Evolutionary conservation across 2,113 vertebrate species (phyloP), one percentile per base, ranked within the genome.

Genomic region (Malurus cyaneus): DNA sequence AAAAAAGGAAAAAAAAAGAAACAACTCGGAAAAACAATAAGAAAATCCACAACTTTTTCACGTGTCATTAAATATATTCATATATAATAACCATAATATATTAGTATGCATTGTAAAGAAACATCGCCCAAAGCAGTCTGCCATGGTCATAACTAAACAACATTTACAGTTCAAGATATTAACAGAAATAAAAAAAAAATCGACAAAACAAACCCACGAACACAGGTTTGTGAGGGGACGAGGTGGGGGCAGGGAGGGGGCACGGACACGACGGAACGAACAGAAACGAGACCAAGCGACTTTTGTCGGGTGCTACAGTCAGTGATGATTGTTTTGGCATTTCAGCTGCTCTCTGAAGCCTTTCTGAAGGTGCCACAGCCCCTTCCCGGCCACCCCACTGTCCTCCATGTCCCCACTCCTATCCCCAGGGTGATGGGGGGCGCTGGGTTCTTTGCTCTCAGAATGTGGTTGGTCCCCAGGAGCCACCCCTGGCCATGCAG

Each of bases 11-110:
- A 95, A 93, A 41, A 62, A 96, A 96, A 93, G 70, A 93, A 95
- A 96, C 72, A 89, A 92, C 86, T 97, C 32, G 9, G 90, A 73
- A 97, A 97, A 97, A 97, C 97, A 95, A 95, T 97, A 98, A 98
- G 97, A 98, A 98, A 98, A 98, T 98, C 98, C 98, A 99, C 99
- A 99, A 98, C 97, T 98, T 98, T 98, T 98, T 98, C 98, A 98
- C 97, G 97, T 98, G 98, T 99, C 98, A 99, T 99, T 99, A 99
- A 99, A 99, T 99, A 99, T 99, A 99, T 99, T 99, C 98, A 99
- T 99, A 99, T 99, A 99, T 99, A 99, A 99, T 99, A 99, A 99
- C 99, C 98, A 98, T 99, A 99, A 99, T 99, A 99, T 99, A 99
- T 99, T 99, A 99, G 99, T 99, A 99, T 98, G 98, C 98, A 99